Evolutionary conservation across 2,888 invertebrate genomes (phyloP), one percentile per base, ranked within the genome.

Genomic region (Chouioia cunea): DNA sequence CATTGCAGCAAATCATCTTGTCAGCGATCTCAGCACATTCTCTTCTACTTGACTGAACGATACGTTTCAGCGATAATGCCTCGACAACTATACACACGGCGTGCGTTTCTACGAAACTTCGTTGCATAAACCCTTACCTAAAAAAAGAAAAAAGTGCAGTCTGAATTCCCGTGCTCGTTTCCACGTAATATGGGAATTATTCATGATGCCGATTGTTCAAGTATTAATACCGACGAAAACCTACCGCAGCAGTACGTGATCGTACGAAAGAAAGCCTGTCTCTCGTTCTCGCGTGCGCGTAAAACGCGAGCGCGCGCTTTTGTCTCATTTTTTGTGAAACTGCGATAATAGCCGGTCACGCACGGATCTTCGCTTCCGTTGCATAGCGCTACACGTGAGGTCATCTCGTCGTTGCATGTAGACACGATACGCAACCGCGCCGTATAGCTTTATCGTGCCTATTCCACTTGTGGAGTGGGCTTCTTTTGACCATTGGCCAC

Each of bases 161-260:
- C 4, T 3, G 15, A 0, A 3, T 14, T 36, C 20, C 50, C 44
- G n/a, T 18, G 46, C n/a, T n/a, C n/a, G n/a, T 63, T 50, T 68
- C 57, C 20, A n/a, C 57, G 20, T 27, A 62, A 68, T n/a, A 53
- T 2, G 27, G 44, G 6, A 43, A 53, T 44, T 63, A 58, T 46
- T 52, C 36, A n/a, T 14, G 27, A 27, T 4, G 27, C 6, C 27
- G 27, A 27, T 27, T 27, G 27, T 27, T 27, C 2, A 27, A 27
- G 27, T 27, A 27, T 27, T 27, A 48, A 50, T 18, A 20, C 58
- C 15, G 6, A 18, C 4, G 15, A 18, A 36, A 36, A 6, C 36
- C 36, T 36, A 36, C 44, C 20, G 23, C 47, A 50, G 22, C 6
- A n/a, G 63, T 67, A 71, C 71, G 67, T 64, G 71, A 71, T 67